Evolutionary conservation across 2,888 invertebrate species (phyloP).

Genomic region (Selenia dentaria): DNA sequence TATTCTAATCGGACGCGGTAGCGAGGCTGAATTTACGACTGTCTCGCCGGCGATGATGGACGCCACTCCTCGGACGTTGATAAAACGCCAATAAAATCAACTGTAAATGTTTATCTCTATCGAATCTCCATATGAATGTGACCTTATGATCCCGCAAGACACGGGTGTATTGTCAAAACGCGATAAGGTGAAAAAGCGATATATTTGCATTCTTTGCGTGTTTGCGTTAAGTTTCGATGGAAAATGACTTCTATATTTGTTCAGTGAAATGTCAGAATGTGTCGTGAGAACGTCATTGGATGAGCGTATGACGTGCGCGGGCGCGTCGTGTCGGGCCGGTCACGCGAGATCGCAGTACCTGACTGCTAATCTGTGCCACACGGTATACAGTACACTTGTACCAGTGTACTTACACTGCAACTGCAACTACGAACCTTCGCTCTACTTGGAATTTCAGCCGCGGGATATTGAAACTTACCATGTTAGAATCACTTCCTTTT

Average conservation of each 20-base stretch:
- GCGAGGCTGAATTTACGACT: constrained; percentile 47
- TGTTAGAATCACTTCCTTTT: constrained; percentile 31
- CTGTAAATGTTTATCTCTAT: constrained; percentile 50
- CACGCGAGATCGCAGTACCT: constrained; percentile 54
- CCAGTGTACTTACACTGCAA: constrained; percentile 34
- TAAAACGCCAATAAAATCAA: constrained; percentile 52
- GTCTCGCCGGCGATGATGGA: constrained; percentile 42
- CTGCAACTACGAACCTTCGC: constrained; percentile 31
- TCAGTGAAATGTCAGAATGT: constrained; percentile 80
- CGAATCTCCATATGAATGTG: constrained; percentile 50
- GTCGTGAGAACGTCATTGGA: constrained; percentile 72
- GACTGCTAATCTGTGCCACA: constrained; percentile 11
- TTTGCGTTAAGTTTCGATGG: constrained; percentile 57
- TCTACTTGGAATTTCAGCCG: constrained; percentile 63
- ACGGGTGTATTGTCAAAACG: constrained; percentile 47
- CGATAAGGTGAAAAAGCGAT: constrained; percentile 43
- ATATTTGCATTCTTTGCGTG: constrained; percentile 64
- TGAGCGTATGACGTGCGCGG: constrained; percentile 58
- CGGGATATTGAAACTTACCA: constrained; percentile 54
- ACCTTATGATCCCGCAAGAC: constrained; percentile 48
- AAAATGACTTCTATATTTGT: constrained; percentile 80
- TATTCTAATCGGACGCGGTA: constrained; percentile 61
- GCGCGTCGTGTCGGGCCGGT: constrained; percentile 68
- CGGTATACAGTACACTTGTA: constrained; percentile 58
- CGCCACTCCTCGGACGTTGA: constrained; percentile 51